Evolutionary conservation across 2,113 vertebrate genomes (phyloP), one percentile per base, ranked within the genome.

Genomic region (Bombycilla garrulus): DNA sequence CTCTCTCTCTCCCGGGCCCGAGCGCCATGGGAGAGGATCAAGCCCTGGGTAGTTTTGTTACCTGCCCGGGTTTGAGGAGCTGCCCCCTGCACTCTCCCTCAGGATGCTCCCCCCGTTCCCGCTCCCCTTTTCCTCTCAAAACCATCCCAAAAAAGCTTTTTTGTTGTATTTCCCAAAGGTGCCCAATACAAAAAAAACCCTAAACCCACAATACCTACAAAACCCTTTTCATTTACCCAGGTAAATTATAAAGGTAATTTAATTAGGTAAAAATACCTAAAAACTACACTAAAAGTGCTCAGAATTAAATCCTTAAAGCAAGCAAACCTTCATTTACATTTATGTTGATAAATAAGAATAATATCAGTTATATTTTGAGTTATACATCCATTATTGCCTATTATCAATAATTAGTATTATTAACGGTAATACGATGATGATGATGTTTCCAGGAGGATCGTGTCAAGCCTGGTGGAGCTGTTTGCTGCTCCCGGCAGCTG

Each of bases 271-370:
- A n/a, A n/a, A n/a, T n/a, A n/a, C n/a, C n/a, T n/a, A n/a, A n/a
- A n/a, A n/a, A 42, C 40, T 42, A 12, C 40, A 12, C 19, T 17
- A 0, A 3, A 11, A 22, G 19, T 0, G 11, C 15, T 65, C 61
- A 44, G 76, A 38, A 20, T 24, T 35, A 12, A 45, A 36, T 29
- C 25, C 48, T 36, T 35, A 5, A 51, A n/a, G 74, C 29, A 28
- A 42, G 62, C 23, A 8, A 28, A 17, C 6, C 20, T 21, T 14
- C 12, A 12, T 4, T 66, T 38, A 9, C 3, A 12, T 8, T 31
- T 35, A 11, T 5, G 2, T 9, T 12, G 44, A 42, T 35, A 53
- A 42, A 60, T 35, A 42, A 12, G 7, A 51, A 25, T 9, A 12
- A 16, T 16, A 44, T 4, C 3, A 8, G 48, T 6, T 53, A 17